phyloP scores from a whole-genome alignment of 1,140 invertebrate genomes.

The Hylaeus anthracinus region DNA sequence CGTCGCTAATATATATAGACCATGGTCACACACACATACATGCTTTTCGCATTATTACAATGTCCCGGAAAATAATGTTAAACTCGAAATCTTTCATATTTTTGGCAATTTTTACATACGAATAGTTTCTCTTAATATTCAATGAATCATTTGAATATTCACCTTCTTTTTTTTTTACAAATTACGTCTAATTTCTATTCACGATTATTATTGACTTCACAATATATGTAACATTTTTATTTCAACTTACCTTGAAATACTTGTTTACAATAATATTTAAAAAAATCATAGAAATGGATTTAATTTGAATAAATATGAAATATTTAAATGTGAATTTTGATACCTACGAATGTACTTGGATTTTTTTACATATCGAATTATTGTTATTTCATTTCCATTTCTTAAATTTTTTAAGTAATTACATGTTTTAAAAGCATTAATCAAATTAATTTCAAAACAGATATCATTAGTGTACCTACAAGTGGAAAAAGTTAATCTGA shows the following conservation, averaged over 20 bases:
- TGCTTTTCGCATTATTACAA: not conserved
- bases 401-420: conserved; percentile 4
- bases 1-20: not conserved
- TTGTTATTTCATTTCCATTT: not conserved
- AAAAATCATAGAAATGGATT: conserved; percentile 7
- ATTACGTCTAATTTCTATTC: not conserved
- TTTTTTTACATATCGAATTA: not conserved
- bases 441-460: not conserved
- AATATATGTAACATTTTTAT: conserved; percentile 25
- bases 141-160: not conserved
- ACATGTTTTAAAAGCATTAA: conserved; percentile 1
- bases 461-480: conserved; percentile 9
- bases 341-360: not conserved
- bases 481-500: conserved; percentile 13
- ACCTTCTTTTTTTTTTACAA: not conserved
- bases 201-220: conserved; percentile 2
- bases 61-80: not conserved
- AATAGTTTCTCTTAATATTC: not conserved
- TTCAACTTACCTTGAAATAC: conserved; percentile 25
- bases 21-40: not conserved
- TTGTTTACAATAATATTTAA: not conserved
- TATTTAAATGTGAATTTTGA: not conserved
- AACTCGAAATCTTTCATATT: conserved; percentile 2
- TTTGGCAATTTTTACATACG: not conserved
- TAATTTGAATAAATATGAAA: not conserved